These are phyloP conservation scores for Tiliacea citrago DNA, from an alignment of 2,888 invertebrate genomes.

Conservation along the genomic window DNA sequence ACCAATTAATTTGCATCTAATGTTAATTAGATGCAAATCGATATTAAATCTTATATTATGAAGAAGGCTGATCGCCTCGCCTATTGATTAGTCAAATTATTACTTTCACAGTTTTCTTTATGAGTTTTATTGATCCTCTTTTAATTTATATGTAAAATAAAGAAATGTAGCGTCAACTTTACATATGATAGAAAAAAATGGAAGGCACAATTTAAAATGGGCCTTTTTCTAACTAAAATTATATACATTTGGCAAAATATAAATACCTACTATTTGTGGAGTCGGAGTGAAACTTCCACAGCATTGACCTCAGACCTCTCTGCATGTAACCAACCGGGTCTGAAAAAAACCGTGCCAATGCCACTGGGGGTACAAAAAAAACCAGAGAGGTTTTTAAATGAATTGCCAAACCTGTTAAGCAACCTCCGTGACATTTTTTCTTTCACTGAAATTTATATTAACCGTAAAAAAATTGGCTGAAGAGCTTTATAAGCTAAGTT, in stretches of 20 bases:
- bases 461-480: neutral
- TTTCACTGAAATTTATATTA: conserved; percentile 8
- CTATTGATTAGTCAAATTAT: conserved; percentile 27
- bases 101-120: conserved; percentile 23
- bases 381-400: conserved; percentile 34
- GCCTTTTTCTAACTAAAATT: neutral
- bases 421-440: conserved; percentile 24
- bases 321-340: conserved; percentile 69
- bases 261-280: conserved; percentile 7
- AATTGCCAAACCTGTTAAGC: conserved; percentile 47
- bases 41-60: conserved; percentile 34
- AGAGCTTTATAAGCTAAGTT: neutral
- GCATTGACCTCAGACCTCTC: conserved; percentile 76
- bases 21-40: neutral
- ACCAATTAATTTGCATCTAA: conserved; percentile 29
- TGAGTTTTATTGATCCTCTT: conserved; percentile 3
- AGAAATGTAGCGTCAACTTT: neutral
- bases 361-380: conserved; percentile 65
- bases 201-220: too few species aligned
- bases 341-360: conserved; percentile 79
- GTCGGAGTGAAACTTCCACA: conserved; percentile 67
- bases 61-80: conserved; percentile 1
- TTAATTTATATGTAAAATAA: conserved; percentile 20
- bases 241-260: conserved; percentile 1
- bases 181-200: neutral